Evolutionary conservation across 2,113 vertebrate species (phyloP).

Genomic region (Ctenodactylus gundi): DNA sequence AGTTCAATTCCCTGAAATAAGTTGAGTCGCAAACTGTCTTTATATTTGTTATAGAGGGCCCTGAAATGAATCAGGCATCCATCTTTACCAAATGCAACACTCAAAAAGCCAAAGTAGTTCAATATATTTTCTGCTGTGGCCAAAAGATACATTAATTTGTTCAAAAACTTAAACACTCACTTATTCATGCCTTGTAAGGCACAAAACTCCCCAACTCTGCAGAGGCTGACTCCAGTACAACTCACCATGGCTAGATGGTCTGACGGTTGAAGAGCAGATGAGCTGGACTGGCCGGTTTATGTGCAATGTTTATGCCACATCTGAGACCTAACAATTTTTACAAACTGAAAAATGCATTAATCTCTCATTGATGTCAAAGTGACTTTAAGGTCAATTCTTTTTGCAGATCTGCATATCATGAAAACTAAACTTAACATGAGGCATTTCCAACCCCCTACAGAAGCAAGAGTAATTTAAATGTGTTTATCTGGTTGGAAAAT

Average conservation of each 20-base stretch:
- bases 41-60: neutral
- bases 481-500: neutral
- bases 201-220: neutral
- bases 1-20: constrained; percentile 22
- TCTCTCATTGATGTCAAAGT: neutral
- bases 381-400: constrained; percentile 23
- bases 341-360: neutral
- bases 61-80: neutral
- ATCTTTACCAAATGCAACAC: neutral
- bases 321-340: neutral
- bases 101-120: neutral
- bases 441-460: neutral
- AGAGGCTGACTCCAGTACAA: neutral
- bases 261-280: neutral
- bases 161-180: neutral
- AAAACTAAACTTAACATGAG: neutral
- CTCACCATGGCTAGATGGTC: neutral
- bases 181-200: neutral
- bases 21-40: neutral
- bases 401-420: neutral
- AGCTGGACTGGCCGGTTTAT: neutral
- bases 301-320: constrained; percentile 3
- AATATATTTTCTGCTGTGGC: neutral
- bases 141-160: neutral
- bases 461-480: constrained; percentile 25